These are phyloP conservation scores for Labeo rohita DNA, from an alignment of 2,113 vertebrate species.

Conservation along the genomic window DNA sequence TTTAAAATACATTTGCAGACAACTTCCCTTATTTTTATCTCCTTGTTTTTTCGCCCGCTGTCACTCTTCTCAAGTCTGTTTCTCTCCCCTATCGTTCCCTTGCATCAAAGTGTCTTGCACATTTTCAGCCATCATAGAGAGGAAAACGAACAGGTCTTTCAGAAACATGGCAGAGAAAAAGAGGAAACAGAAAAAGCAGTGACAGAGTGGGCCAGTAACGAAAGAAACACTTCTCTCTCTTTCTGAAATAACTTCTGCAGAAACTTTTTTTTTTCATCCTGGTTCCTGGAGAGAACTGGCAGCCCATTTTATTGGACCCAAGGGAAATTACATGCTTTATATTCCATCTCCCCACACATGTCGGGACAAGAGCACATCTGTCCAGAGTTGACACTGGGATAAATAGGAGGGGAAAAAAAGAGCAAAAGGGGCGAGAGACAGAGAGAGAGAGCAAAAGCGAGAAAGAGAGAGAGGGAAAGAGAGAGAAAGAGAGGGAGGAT, in stretches of 20 bases:
- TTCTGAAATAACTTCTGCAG: conserved; percentile 52
- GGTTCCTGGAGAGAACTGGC: conserved; percentile 45
- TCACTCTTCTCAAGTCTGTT: not conserved
- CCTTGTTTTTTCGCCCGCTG: not conserved
- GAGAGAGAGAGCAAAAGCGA: not conserved
- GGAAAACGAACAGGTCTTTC: not conserved
- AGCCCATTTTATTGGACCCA: conserved; percentile 57
- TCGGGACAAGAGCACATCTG: conserved; percentile 46
- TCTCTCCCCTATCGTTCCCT: not conserved
- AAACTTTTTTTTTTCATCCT: conserved; percentile 24
- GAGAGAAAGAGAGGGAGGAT: not conserved
- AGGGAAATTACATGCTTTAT: conserved; percentile 61
- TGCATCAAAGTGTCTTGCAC: not conserved
- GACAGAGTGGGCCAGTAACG: not conserved
- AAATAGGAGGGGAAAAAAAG: conserved; percentile 31
- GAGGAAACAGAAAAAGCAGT: not conserved
- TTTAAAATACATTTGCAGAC: not conserved
- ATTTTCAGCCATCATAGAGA: not conserved
- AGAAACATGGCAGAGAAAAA: conserved; percentile 12
- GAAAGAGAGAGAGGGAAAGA: not conserved
- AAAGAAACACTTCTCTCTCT: conserved; percentile 27
- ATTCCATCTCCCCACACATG: conserved; percentile 50
- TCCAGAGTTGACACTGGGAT: conserved; percentile 50
- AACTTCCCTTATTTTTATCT: not conserved
- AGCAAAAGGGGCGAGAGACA: conserved; percentile 1